Evolutionary conservation across 2,888 invertebrate species (phyloP), one percentile per base, ranked within the genome.

Genomic region (Tiliacea aurago): DNA sequence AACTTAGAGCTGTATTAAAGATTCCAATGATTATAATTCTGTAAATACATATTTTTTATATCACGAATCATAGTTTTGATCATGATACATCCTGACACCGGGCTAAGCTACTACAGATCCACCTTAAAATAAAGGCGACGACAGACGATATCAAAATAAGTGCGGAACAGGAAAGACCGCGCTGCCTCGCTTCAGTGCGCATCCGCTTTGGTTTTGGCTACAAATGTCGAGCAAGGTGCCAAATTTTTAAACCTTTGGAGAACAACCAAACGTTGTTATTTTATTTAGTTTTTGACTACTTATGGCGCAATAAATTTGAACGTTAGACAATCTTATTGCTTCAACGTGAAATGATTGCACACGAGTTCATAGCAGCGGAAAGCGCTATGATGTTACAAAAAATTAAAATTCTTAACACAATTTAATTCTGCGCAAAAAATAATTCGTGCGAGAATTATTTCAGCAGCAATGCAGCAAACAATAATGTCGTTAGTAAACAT

Each of bases 171-270:
- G 65, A 85, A 80, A 76, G 70, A 62, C 37, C 58, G 75, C 58
- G 56, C 66, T 70, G 76, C 66, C 70, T 66, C 65, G 65, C 67
- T 65, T 76, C 80, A 82, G 70, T 78, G 73, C 72, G 70, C 74
- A 75, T 53, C 73, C 70, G 73, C 72, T 73, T 78, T 71, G 80
- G 73, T 88, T 90, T 92, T 94, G 92, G 93, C 92, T 88, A 79
- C 84, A 88, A 89, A 85, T 84, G 74, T 82, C 76, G 81, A 85
- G 76, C 78, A 78, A 89, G 87, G 88, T 90, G 94, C 93, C 94
- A 94, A 94, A 86, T 89, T 88, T 89, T 88, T 86, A 88, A 87
- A 75, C 76, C 79, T 70, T 88, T 90, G 89, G 89, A 88, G 80
- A 77, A 70, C 65, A 73, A 89, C 90, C 90, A 90, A 91, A 84